Evolutionary conservation across 2,113 vertebrate species (phyloP).

Genomic region (Mobula hypostoma): DNA sequence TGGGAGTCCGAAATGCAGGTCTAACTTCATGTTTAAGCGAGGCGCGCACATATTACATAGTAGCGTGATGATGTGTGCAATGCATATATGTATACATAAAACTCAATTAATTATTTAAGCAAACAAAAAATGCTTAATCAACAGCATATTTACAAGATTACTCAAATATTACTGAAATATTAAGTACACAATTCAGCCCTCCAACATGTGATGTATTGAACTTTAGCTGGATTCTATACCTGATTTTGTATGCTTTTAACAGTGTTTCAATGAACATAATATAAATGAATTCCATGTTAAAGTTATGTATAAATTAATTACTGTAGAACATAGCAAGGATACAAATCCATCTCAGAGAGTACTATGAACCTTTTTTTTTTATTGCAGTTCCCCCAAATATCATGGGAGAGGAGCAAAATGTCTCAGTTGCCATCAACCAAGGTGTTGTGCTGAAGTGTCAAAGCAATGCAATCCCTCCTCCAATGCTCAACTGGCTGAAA

Average conservation of each 20-base stretch:
- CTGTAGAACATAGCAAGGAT: neutral
- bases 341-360: neutral
- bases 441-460: conserved; percentile 71
- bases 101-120: no score
- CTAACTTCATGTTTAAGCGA: no score
- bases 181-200: neutral
- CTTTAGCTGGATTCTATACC: neutral
- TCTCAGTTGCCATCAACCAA: conserved; percentile 67
- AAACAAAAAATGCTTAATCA: no score
- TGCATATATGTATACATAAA: no score
- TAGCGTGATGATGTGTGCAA: no score
- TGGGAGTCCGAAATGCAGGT: no score
- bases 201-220: neutral
- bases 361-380: neutral
- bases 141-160: no score
- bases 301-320: neutral
- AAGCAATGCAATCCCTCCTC: conserved; percentile 75
- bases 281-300: neutral
- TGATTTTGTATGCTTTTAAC: neutral
- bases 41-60: no score
- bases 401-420: conserved; percentile 83
- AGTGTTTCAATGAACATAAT: neutral
- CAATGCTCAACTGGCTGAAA: conserved; percentile 73
- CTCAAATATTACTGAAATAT: neutral
- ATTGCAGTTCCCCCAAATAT: conserved; percentile 84